phyloP scores from a whole-genome alignment of 2,113 vertebrate genomes.

The Sisor rabdophorus region DNA sequence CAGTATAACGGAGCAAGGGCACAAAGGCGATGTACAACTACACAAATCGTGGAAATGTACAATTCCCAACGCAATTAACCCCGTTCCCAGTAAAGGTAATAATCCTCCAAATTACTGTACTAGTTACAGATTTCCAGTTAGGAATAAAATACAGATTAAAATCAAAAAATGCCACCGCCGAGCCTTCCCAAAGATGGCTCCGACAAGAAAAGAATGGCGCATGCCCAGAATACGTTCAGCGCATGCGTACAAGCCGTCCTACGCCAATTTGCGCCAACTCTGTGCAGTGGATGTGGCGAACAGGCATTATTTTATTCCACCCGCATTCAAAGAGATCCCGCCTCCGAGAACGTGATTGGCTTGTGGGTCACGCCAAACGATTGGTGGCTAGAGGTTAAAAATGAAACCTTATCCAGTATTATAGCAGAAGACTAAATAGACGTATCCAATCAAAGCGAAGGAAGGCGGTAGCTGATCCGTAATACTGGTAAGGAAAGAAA shows the following conservation, averaged over 20 bases:
- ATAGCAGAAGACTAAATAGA: neutral
- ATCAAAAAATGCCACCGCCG: conserved; percentile 1
- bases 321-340: neutral
- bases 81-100: neutral
- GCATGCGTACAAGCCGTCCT: conserved; percentile 41
- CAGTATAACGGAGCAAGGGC: conserved; percentile 22
- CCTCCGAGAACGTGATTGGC: neutral
- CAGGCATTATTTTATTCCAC: conserved; percentile 10
- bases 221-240: conserved; percentile 37
- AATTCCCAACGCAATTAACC: neutral
- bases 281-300: conserved; percentile 36
- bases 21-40: conserved; percentile 7
- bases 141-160: neutral
- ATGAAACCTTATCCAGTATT: neutral
- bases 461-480: neutral
- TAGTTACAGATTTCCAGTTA: neutral
- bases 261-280: conserved; percentile 49
- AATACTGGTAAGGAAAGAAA: conserved; percentile 16
- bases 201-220: conserved; percentile 29
- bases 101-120: neutral
- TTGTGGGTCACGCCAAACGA: neutral
- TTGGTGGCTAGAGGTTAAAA: neutral
- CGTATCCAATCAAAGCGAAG: neutral
- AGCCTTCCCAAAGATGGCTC: conserved; percentile 45
- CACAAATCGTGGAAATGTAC: neutral